These are phyloP conservation scores for Diogma glabrata DNA, from an alignment of 2,888 invertebrate genomes.

Conservation along the genomic window DNA sequence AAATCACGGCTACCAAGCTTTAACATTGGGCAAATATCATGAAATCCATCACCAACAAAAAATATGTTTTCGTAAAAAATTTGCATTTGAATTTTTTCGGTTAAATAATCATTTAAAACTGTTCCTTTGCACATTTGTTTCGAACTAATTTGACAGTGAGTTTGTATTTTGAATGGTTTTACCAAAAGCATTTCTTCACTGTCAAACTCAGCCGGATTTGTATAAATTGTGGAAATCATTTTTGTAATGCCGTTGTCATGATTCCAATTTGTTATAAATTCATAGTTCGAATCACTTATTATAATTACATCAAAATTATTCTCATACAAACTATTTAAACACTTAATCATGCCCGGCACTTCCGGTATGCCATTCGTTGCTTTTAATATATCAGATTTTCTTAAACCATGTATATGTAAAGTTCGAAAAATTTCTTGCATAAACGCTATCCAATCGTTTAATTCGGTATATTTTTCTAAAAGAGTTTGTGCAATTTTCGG, in stretches of 20 bases:
- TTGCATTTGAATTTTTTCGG: constrained; percentile 31
- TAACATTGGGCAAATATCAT: constrained; percentile 66
- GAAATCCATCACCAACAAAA: constrained; percentile 66
- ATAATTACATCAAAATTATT: constrained; percentile 51
- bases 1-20: constrained; percentile 46
- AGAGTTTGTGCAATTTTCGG: constrained; percentile 40
- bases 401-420: constrained; percentile 41
- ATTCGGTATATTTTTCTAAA: constrained; percentile 41
- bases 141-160: constrained; percentile 55
- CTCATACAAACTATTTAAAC: constrained; percentile 41
- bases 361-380: constrained; percentile 46
- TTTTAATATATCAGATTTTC: constrained; percentile 39
- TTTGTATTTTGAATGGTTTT: constrained; percentile 54
- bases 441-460: constrained; percentile 57
- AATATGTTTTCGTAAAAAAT: constrained; percentile 43
- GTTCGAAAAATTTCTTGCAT: constrained; percentile 60
- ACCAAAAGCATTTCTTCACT: constrained; percentile 44
- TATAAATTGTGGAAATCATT: constrained; percentile 43
- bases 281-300: constrained; percentile 66
- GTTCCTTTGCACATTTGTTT: constrained; percentile 69
- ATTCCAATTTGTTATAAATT: constrained; percentile 57
- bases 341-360: constrained; percentile 46
- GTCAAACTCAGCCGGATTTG: constrained; percentile 58
- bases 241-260: constrained; percentile 36
- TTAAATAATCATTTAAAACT: constrained; percentile 53